Evolutionary conservation across 2,888 invertebrate genomes (phyloP), one percentile per base, ranked within the genome.

Genomic region (Ophraella communa): DNA sequence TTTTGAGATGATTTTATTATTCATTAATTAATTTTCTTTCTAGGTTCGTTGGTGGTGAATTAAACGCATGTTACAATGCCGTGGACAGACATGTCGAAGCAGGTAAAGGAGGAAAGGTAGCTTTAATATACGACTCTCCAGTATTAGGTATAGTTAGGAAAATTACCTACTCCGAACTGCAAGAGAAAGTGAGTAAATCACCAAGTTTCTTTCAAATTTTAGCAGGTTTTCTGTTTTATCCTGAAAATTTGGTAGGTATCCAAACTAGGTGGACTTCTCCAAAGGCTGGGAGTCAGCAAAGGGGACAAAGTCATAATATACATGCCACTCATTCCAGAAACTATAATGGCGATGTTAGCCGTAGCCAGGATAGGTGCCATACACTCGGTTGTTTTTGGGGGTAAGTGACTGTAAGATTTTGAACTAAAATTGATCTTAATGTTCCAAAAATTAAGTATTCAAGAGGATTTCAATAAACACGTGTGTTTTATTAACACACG

Each of bases 331-430:
- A 92, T 96, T 52, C 96, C 96, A 0, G 94, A 96, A 81, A 92
- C 95, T 0, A 87, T 96, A 49, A 87, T 95, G 56, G 89, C 95
- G 1, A 96, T 96, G 91, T 81, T 96, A 74, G 96, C 96, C 0
- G 91, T 91, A 1, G 93, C 91, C 35, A 85, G 97, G 49, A 84
- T 96, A 8, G 97, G 96, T 0, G 96, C 95, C 1, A 86, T 95
- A n/a, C 96, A 97, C 79, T 95, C 95, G 0, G 92, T 96, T 0
- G 96, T 97, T 0, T 97, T 97, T 83, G 97, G 96, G 78, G 95
- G 93, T 91, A 80, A 68, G 63, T 54, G 49, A 42, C 47, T 30
- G 7, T 18, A 47, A 20, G n/a, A n/a, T n/a, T n/a, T n/a, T n/a
- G n/a, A n/a, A n/a, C n/a, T n/a, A n/a, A n/a, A n/a, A n/a, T n/a